phyloP scores from a whole-genome alignment of 2,113 vertebrate species.

The Rhinichthys klamathensis region DNA sequence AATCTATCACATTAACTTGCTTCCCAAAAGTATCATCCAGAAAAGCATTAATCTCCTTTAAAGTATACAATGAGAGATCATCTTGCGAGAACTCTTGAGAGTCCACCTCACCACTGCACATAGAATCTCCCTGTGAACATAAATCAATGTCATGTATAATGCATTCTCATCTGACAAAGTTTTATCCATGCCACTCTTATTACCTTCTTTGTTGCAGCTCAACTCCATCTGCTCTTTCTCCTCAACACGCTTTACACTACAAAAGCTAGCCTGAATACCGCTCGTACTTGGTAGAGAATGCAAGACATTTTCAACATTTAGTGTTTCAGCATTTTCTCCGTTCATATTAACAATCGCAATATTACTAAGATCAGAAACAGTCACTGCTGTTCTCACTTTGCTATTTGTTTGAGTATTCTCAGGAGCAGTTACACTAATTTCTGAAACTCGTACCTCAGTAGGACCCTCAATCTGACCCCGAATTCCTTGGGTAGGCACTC shows the following conservation, averaged over 20 bases:
- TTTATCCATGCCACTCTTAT: background rate
- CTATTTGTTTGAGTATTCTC: too few species aligned
- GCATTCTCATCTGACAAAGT: background rate
- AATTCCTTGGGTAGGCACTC: background rate
- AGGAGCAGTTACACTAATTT: too few species aligned
- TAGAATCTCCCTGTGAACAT: background rate
- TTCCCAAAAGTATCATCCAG: background rate
- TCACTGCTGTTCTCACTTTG: too few species aligned
- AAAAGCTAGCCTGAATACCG: too few species aligned
- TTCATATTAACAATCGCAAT: too few species aligned
- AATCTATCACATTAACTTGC: constrained; percentile 1
- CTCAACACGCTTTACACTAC: background rate
- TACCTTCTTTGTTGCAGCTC: background rate
- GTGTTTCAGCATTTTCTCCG: too few species aligned
- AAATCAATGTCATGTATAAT: background rate
- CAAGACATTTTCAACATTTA: too few species aligned
- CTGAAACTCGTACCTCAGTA: too few species aligned
- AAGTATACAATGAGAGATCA: background rate
- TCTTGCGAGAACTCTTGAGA: background rate
- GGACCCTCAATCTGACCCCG: too few species aligned
- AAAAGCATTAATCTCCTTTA: background rate
- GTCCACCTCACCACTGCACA: background rate
- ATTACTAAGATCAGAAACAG: too few species aligned
- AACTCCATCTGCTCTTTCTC: background rate
- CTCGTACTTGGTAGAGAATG: too few species aligned